Percentiles rank a stretch among this genome's conserved stretches.
These are phyloP conservation scores for Drosophila nigricruria DNA, from an alignment of 2,888 invertebrate species.

Conservation along the genomic window DNA sequence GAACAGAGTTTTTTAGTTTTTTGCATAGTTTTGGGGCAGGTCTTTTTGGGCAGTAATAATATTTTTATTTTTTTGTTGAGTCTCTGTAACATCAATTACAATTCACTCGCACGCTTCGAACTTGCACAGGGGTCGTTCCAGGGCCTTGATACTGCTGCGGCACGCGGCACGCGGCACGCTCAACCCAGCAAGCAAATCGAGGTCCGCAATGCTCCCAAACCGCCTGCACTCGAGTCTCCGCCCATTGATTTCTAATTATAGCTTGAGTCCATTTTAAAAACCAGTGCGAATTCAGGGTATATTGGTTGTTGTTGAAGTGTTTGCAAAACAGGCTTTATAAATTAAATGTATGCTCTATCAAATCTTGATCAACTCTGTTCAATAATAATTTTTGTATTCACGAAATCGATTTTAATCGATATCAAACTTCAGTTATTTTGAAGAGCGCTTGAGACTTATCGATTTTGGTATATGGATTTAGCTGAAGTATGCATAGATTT, in stretches of 20 bases:
- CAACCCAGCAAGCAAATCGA: conserved; percentile 8
- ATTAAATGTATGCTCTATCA: no score
- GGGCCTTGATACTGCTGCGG: conserved; percentile 49
- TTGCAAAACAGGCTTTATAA: neutral
- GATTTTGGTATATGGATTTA: neutral
- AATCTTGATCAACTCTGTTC: neutral
- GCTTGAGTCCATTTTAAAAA: neutral
- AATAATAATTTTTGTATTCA: neutral
- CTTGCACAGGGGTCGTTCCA: conserved; percentile 47
- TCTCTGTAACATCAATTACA: conserved; percentile 15
- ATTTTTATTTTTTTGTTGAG: conserved; percentile 4
- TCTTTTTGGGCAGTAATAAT: conserved; percentile 32
- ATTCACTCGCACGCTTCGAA: conserved; percentile 44
- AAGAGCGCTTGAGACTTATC: neutral
- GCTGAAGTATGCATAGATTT: neutral
- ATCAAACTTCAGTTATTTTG: neutral
- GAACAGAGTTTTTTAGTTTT: conserved; percentile 21
- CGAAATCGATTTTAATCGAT: neutral
- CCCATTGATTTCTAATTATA: conserved; percentile 6
- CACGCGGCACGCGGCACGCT: conserved; percentile 37
- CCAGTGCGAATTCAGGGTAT: neutral
- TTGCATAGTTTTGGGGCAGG: conserved; percentile 42
- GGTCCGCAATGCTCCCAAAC: conserved; percentile 8
- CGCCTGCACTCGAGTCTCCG: conserved; percentile 9
- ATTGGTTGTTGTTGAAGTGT: neutral